Conservation (phyloP, 2,888 invertebrate species). For the Kryphioiulus occultus region DNA sequence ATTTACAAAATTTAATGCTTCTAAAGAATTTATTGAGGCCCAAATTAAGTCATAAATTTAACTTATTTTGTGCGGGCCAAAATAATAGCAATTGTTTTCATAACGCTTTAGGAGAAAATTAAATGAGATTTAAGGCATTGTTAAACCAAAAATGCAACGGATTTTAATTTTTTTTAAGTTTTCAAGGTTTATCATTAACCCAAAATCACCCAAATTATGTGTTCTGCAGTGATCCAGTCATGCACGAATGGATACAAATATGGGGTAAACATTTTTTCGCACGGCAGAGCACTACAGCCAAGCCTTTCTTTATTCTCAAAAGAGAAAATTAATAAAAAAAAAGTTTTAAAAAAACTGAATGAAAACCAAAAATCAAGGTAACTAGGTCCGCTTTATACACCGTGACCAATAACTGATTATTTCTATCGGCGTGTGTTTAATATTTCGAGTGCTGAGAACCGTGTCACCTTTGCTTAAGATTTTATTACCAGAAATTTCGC, state of each 20-base stretch:
- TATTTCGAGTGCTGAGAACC: too few relatives aligned
- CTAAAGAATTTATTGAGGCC: too few relatives aligned
- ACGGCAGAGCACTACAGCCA: background rate
- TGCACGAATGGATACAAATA: background rate
- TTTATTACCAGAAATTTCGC: too few relatives aligned
- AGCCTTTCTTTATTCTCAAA: background rate
- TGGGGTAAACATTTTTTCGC: background rate
- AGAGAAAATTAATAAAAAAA: background rate
- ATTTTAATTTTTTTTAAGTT: background rate
- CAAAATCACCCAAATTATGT: background rate
- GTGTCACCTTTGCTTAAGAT: too few relatives aligned
- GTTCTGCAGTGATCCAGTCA: background rate
- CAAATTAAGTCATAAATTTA: background rate
- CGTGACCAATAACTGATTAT: conserved; percentile 17
- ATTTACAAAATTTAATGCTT: too few relatives aligned
- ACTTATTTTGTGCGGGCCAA: background rate
- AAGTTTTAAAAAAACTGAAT: background rate
- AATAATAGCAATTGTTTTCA: background rate
- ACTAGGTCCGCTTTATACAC: conserved; percentile 4
- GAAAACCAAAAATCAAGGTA: conserved; percentile 28
- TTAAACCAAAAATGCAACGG: background rate
- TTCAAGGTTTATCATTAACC: background rate
- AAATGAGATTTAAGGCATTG: background rate
- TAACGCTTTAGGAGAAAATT: background rate
- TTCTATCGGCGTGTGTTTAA: too few relatives aligned